A percentile compares a stretch with the other conserved stretches of the same genome.
Conservation (phyloP, 2,113 vertebrate genomes). For the Pygoscelis adeliae region DNA sequence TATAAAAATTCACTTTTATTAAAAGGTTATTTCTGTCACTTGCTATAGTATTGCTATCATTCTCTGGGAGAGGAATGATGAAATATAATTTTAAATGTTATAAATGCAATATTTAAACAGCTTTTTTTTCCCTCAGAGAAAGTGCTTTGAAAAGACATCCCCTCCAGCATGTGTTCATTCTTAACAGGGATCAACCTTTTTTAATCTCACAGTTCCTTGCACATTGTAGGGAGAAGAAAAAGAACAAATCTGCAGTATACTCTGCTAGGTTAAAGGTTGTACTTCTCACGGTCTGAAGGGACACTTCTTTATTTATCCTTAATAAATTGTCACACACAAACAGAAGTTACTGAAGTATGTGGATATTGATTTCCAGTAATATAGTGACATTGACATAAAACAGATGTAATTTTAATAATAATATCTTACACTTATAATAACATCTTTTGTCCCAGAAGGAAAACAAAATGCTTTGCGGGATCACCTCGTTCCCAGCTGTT, state of each 20-base stretch:
- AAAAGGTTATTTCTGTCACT: slow-evolving; percentile 72
- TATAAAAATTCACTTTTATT: slow-evolving; percentile 71
- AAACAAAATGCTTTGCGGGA: not conserved
- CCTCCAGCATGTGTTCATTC: not conserved
- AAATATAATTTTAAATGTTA: slow-evolving; percentile 67
- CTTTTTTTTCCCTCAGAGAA: not conserved
- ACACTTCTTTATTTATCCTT: not conserved
- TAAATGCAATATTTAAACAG: slow-evolving; percentile 63
- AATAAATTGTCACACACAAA: slow-evolving; percentile 11
- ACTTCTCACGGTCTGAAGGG: not conserved
- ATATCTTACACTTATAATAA: not conserved
- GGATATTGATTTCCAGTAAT: slow-evolving; percentile 42
- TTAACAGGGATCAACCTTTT: not conserved
- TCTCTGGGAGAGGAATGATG: slow-evolving; percentile 54
- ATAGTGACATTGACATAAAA: not conserved
- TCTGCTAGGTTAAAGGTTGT: not conserved
- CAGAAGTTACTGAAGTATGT: slow-evolving; percentile 9
- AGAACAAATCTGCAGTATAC: not conserved
- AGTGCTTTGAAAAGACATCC: slow-evolving; percentile 27
- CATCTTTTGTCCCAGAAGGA: not conserved
- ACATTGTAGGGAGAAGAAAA: not conserved
- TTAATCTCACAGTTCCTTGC: not conserved
- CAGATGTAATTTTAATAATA: not conserved
- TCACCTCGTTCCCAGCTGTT: not conserved
- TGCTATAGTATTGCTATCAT: slow-evolving; percentile 65